Base-by-base conservation (phyloP, 1,140 invertebrate species). In the Apis mellifera region DNA sequence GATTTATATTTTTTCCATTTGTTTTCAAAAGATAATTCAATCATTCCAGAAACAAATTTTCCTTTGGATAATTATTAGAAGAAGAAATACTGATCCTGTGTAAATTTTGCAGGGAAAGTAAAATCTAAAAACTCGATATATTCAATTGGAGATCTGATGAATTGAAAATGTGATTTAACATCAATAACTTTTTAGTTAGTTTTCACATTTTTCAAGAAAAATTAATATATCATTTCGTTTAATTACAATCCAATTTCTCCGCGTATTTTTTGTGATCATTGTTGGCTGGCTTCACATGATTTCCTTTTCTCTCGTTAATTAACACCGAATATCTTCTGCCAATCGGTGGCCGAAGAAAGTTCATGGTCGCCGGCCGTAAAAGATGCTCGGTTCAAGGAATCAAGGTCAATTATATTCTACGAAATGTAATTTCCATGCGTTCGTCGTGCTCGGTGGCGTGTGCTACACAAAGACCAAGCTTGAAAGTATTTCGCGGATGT, bases 401-500 rank as follows among this genome's bases (percentile, higher is more conserved):
- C 62, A 59, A 42, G 78, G 79, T 75, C 72, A 81, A 81, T 81
- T 76, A 26, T 68, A 80, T 80, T 80, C 78, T 57, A 55, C 19
- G 23, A 74, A 48, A 52, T 60, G 13, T 60, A 57, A 82, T 76
- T 76, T 82, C 73, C 57, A 60, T 66, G 62, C 42, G 7, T 59
- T 82, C 32, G 62, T 68, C 55, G 79, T 59, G 73, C 73, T 76
- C 26, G 72, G 62, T 66, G 65, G 64, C 42, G 32, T 65, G 71
- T n/a, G 23, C 15, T 68, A 68, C 19, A 17, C 59, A 21, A 26
- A 82, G 55, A 59, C 32, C 11, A n/a, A 59, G 57, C 32, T 65
- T 12, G 50, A 60, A 50, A 69, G 50, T 50, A 48, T 75, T 66
- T 54, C 42, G 17, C 62, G 17, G 26, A 9, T 32, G 9, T 21